A percentile compares a stretch with the other conserved stretches of the same genome.
phyloP scores from a whole-genome alignment of 2,797 vertebrate genomes.

The Luscinia luscinia region DNA sequence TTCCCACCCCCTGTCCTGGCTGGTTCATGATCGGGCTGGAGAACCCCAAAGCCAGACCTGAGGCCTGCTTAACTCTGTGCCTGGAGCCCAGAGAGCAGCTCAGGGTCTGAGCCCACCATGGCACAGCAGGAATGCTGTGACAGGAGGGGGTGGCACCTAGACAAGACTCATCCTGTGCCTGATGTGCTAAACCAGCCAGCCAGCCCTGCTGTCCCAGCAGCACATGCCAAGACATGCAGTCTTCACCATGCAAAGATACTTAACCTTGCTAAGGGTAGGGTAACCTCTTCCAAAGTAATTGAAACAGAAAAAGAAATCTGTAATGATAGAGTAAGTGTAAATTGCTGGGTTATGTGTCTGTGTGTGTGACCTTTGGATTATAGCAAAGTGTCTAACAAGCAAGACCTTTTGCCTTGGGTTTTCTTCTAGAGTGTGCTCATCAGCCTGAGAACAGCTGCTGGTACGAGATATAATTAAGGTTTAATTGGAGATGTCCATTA shows the following conservation, averaged over 20 bases:
- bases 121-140: not conserved
- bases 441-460: conserved; percentile 26
- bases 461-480: not conserved
- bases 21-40: not conserved
- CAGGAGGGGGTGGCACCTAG: not conserved
- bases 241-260: not conserved
- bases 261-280: not conserved
- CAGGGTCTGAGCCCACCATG: not conserved
- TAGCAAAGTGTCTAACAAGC: not conserved
- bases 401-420: conserved; percentile 10
- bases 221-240: not conserved
- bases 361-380: not conserved
- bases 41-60: not conserved
- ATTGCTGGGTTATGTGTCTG: not conserved
- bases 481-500: conserved; percentile 36
- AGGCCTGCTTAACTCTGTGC: not conserved
- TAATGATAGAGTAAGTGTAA: not conserved
- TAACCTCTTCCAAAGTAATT: not conserved
- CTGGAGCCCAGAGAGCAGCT: not conserved
- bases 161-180: not conserved
- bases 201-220: not conserved
- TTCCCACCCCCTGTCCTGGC: conserved; percentile 32
- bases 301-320: not conserved
- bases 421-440: not conserved
- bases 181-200: not conserved